Evolutionary conservation across 2,113 vertebrate species (phyloP), one percentile per base, ranked within the genome.

Genomic region (Siniperca chuatsi): DNA sequence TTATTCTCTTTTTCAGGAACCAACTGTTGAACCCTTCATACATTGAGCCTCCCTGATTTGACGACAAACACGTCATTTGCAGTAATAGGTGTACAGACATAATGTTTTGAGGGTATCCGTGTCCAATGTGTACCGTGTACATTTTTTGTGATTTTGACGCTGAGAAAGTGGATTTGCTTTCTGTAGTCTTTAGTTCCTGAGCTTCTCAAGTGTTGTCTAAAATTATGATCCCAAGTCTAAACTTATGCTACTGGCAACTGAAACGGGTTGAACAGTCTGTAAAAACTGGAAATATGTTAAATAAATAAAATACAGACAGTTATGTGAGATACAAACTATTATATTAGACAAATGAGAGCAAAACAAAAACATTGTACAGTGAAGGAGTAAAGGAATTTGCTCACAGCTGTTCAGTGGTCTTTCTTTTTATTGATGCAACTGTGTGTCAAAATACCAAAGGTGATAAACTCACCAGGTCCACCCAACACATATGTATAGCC

Each of bases 1-100:
- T 21, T 37, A 4, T 37, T 68, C 42, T 58, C 9, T 75, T 72
- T 80, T 83, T 66, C 37, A 84, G 71, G 61, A 9, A 44, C 6
- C 54, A 25, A 25, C n/a, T 2, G 1, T 42, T 40, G 13, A 78
- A 33, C 44, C 44, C 23, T 55, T 69, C 37, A 58, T 44, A 40
- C 8, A 2, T 64, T 15, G 46, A 68, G 55, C 62, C 23, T 46
- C 42, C 6, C 21, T 58, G 1, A 75, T n/a, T 21, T 18, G 50
- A 15, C 18, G 42, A n/a, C 20, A 46, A 37, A 12, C 25, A 6
- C 35, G 8, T 1, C 8, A 8, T 40, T 52, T 48, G 21, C 33
- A 20, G 37, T 6, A 16, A 37, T 6, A 40, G 1, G 18, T 65
- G 33, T 20, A 6, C 4, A 35, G 7, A 13, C 2, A 29, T 29